Evolutionary conservation across 2,888 invertebrate species (phyloP), one percentile per base, ranked within the genome.

Genomic region (Frankliniella fusca): DNA sequence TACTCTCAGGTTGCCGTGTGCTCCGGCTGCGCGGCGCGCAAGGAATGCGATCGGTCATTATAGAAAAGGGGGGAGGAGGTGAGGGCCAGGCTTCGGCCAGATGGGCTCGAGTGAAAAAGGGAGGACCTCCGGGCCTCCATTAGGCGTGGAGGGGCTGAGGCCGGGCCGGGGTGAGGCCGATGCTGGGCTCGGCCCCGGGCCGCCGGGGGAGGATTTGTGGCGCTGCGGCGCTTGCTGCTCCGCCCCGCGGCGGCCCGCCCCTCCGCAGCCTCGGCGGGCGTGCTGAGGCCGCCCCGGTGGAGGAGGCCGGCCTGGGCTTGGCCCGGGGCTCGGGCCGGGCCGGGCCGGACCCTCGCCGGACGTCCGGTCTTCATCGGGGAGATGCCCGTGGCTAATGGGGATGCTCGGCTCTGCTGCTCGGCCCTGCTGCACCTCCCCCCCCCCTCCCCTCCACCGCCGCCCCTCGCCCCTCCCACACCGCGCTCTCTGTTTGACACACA

Each of bases 21-120:
- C 20, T n/a, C 10, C 12, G n/a, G 27, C 70, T 27, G 70, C 7
- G 9, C 8, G 70, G 70, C 70, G 1, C 70, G 27, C 70, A 1
- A 12, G 70, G 70, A 76, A 76, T 76, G 70, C 27, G 70, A 76
- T 76, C 70, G 70, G 70, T 76, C 70, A 76, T 76, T 76, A 76
- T 23, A 27, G 23, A 2, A 10, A 27, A 10, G n/a, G 27, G 70
- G 20, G 23, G 70, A 23, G 70, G 70, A 27, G 23, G 70, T 0
- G 70, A 11, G 61, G 18, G 5, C 54, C 20, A 7, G 61, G 20
- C 20, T 15, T 7, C 61, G 61, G 15, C 20, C 61, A n/a, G 20
- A n/a, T 18, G 61, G 20, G 61, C 61, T 12, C 54, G 54, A 12
- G 54, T 54, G 54, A 38, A 38, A 38, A 38, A 38, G 38, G 38